Base-by-base conservation (phyloP, 2,888 invertebrate genomes). In the Orthosia gothica region DNA sequence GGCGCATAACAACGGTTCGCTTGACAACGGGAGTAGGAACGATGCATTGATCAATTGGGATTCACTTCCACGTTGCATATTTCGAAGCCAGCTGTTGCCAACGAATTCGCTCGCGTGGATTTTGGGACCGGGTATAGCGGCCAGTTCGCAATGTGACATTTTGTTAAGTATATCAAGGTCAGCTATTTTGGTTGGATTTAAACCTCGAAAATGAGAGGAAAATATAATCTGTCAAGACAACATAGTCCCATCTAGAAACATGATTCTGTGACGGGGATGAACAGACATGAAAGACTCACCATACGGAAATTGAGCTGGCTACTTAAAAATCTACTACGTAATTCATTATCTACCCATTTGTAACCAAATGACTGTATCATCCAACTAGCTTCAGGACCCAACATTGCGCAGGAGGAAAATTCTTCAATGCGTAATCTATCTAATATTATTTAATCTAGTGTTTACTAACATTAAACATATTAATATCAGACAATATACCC, bases 1-100 rank as follows among this genome's bases (percentile, higher is more conserved):
- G 83, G 83, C 89, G 91, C 92, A 91, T 91, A 88, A 89, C 91
- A 90, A 91, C 90, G 83, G 89, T 89, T 89, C 79, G 79, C 91
- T 83, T 91, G 90, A 88, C 92, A 85, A 92, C 91, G 87, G 88
- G 85, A 40, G 9, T 40, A 40, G 40, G 40, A 40, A 82, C 82
- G 88, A 84, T 55, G 87, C 75, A 85, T 89, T 89, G 87, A 87
- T 89, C 87, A 87, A 89, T 89, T 88, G 79, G 66, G 76, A 75
- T 82, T 73, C 76, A 68, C 79, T 85, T 75, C 72, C 57, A 75
- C 67, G 45, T 71, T 71, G 74, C 78, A 76, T 69, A 72, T 71
- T 78, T 71, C 49, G 52, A 57, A 69, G 57, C 7, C 63, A 74
- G 62, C 64, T 72, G 72, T 70, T 77, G 74, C 79, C 82, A 82